phyloP scores from a whole-genome alignment of 2,888 invertebrate species.

The Ormyrus pomaceus region DNA sequence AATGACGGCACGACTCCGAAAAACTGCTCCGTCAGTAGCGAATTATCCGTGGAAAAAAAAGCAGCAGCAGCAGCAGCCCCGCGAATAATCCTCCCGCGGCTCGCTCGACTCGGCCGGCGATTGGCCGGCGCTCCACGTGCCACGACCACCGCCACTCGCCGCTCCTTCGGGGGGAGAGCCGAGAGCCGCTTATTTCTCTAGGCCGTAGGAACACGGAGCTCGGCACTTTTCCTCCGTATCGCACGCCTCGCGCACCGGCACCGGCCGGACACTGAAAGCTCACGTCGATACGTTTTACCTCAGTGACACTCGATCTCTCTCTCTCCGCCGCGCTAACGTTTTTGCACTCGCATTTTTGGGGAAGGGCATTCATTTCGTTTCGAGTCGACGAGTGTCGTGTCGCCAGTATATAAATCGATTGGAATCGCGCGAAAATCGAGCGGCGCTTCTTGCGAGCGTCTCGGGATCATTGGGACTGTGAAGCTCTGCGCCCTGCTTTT shows the following conservation, averaged over 20 bases:
- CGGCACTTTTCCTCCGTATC: constrained; percentile 69
- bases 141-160: constrained; percentile 41
- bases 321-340: no score
- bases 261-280: neutral
- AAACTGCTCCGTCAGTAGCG: no score
- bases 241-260: constrained; percentile 62
- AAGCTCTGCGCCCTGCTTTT: neutral
- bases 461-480: neutral
- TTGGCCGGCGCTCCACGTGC: constrained; percentile 59
- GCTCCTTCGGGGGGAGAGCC: constrained; percentile 48
- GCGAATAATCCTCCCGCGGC: neutral
- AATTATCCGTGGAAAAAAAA: neutral
- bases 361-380: no score
- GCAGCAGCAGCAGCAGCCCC: neutral
- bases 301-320: no score
- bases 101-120: constrained; percentile 16
- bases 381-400: no score
- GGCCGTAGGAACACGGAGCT: constrained; percentile 51
- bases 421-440: no score
- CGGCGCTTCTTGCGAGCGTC: constrained; percentile 21
- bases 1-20: no score
- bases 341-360: no score
- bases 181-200: constrained; percentile 59
- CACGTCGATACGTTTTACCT: no score
- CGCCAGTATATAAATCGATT: no score